phyloP scores from a whole-genome alignment of 1,140 invertebrate species.

The Magallana ariakensis region DNA sequence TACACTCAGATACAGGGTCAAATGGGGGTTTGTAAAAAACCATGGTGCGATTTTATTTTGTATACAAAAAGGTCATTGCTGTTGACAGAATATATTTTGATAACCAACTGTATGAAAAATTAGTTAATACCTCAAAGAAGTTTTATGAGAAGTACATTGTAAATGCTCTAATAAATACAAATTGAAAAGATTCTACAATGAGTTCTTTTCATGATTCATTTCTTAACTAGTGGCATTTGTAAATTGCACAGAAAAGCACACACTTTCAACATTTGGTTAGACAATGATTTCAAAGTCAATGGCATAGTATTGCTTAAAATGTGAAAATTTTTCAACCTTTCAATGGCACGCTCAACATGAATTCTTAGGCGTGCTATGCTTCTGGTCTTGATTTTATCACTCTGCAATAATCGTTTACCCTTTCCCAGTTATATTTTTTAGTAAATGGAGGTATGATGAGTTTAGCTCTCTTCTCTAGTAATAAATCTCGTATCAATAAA shows the following conservation, averaged over 20 bases:
- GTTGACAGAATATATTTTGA: conserved; percentile 52
- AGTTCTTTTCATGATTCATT: background rate
- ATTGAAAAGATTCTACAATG: background rate
- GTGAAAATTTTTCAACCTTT: conserved; percentile 43
- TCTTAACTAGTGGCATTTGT: conserved; percentile 1
- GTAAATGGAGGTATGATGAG: conserved; percentile 50
- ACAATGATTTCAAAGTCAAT: background rate
- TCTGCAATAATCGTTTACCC: conserved; percentile 25
- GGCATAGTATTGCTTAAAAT: conserved; percentile 13
- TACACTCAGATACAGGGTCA: conserved; percentile 48
- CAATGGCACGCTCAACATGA: conserved; percentile 52
- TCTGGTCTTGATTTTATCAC: conserved; percentile 48
- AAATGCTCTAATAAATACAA: background rate
- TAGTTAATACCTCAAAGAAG: background rate
- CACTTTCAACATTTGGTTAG: background rate
- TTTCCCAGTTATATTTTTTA: background rate
- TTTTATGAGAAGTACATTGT: conserved; percentile 25
- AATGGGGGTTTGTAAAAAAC: conserved; percentile 41
- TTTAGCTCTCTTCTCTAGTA: conserved; percentile 31
- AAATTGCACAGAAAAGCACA: conserved; percentile 9
- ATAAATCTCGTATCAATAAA: conserved; percentile 44
- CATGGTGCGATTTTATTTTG: conserved; percentile 45
- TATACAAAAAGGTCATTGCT: conserved; percentile 24
- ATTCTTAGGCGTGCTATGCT: conserved; percentile 47
- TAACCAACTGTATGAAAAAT: background rate